Percentiles rank a stretch among this genome's conserved stretches.
These are phyloP conservation scores for Drosophila micromelanica DNA, from an alignment of 1,140 invertebrate genomes.

Conservation along the genomic window DNA sequence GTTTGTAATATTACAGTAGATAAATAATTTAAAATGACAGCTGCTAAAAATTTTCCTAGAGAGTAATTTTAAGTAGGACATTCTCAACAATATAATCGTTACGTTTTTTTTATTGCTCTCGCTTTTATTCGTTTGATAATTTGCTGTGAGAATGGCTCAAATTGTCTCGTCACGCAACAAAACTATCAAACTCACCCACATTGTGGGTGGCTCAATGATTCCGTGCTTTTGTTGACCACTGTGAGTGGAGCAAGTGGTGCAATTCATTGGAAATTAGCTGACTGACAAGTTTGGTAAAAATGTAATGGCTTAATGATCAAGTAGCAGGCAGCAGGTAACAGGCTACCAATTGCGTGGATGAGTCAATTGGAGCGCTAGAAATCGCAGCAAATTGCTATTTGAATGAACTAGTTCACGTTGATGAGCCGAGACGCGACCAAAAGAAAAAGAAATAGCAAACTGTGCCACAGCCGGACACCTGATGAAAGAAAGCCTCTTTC, in stretches of 20 bases:
- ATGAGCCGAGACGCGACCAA: conserved; percentile 10
- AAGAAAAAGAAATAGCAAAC: conserved; percentile 1
- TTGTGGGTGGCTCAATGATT: conserved; percentile 28
- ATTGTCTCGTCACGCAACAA: conserved; percentile 25
- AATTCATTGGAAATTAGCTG: conserved; percentile 27
- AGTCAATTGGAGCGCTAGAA: conserved; percentile 17
- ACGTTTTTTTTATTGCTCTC: not conserved
- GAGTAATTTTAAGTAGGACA: no score
- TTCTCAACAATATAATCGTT: no score
- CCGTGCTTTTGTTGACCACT: not conserved
- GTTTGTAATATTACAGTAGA: no score
- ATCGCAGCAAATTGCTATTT: conserved; percentile 37
- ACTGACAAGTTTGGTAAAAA: conserved; percentile 14
- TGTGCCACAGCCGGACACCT: conserved; percentile 11
- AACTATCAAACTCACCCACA: not conserved
- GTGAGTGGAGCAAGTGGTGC: conserved; percentile 3
- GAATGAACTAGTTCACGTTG: conserved; percentile 47
- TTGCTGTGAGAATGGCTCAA: not conserved
- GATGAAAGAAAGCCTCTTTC: conserved; percentile 7
- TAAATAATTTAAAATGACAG: no score
- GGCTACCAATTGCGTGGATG: not conserved
- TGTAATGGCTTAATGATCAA: conserved; percentile 38
- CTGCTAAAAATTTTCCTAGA: no score
- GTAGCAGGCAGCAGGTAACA: not conserved
- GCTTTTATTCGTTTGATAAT: not conserved